Base-by-base conservation (phyloP, 2,113 vertebrate species). In the Pontoporia blainvillei region DNA sequence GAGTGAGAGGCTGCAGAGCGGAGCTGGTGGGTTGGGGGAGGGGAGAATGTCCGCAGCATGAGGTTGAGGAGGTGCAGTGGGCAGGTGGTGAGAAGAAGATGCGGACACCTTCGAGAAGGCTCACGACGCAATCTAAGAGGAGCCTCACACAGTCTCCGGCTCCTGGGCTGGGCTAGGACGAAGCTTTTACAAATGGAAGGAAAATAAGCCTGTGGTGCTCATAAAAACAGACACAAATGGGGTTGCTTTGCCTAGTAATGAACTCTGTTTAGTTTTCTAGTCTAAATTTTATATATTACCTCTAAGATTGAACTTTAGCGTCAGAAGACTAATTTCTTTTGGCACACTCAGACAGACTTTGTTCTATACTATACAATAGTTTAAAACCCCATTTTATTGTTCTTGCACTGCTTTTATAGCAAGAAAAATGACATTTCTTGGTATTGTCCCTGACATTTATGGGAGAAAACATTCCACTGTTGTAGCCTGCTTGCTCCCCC, bases 381-480 rank as follows among this genome's bases (percentile, higher is more conserved):
- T 94, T 91, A 84, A 91, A 79, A 79, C 34, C n/a, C 31, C 73
- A 84, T 96, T 95, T 97, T 87, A 91, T 90, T 92, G 79, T 96
- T 69, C 49, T 64, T 76, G 39, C 62, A 62, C 79, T 86, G n/a
- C 83, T 86, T 87, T 89, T 83, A 84, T 64, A 44, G 67, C 82
- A 96, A 96, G 75, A 89, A 90, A 96, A 90, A 83, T 92, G 92
- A 44, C 79, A 94, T 97, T 96, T 95, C 89, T 96, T 94, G 46
- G 52, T 86, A 92, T 71, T 69, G 61, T 87, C 84, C 86, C 84
- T 97, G 96, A 96, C 96, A 94, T 96, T 97, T 96, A 97, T 88
- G 85, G 67, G 44, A 93, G 89, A 92, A 82, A 86, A 78, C 76
- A 91, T 84, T 82, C 69, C 49, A 69, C 67, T 46, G 3, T 57